Conservation (phyloP, 2,113 vertebrate genomes). For the Pteropus alecto region DNA sequence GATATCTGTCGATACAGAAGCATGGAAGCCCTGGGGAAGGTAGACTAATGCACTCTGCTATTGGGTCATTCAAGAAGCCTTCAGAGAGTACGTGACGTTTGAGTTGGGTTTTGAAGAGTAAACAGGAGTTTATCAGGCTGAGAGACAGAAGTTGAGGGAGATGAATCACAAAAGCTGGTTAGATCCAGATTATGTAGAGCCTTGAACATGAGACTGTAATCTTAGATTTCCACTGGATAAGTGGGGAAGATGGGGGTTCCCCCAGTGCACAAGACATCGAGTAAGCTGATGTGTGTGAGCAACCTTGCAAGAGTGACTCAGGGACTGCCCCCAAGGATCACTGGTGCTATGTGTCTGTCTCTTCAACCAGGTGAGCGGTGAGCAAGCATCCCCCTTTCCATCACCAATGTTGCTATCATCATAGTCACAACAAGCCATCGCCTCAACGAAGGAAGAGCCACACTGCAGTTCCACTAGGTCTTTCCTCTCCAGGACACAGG, state of each 20-base stretch:
- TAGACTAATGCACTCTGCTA: too few species aligned
- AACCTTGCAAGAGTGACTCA: neutral
- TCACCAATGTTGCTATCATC: fast-evolving
- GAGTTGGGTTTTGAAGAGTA: neutral
- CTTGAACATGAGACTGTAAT: neutral
- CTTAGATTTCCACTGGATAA: neutral
- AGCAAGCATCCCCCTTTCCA: fast-evolving
- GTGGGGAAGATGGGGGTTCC: neutral
- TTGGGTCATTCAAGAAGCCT: neutral
- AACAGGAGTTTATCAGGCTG: neutral
- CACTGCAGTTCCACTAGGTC: neutral
- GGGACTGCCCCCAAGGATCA: fast-evolving
- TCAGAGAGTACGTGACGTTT: neutral
- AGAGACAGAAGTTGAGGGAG: neutral
- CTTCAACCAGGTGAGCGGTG: neutral
- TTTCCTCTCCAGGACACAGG: neutral
- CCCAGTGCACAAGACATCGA: fast-evolving
- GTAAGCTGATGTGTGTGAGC: fast-evolving
- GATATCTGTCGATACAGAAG: fast-evolving
- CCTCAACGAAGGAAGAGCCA: fast-evolving
- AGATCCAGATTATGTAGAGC: neutral
- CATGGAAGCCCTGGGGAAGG: neutral
- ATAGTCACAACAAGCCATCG: fast-evolving
- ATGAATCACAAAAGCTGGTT: neutral
- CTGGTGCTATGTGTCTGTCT: neutral